Conservation (phyloP, 92 coral and sea anemone species). For the Micromussa lordhowensis region DNA sequence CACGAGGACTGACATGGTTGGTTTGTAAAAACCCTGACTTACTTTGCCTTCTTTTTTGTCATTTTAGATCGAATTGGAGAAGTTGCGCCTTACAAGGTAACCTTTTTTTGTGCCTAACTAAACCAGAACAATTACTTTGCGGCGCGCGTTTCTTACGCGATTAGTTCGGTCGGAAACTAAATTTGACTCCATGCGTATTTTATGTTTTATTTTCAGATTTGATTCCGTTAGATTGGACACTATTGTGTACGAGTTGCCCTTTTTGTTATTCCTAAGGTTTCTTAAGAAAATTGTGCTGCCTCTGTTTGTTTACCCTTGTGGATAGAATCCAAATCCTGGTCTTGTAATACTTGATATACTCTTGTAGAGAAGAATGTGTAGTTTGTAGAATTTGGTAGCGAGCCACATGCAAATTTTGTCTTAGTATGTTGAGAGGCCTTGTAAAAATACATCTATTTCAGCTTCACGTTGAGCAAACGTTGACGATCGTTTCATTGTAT, state of each 20-base stretch:
- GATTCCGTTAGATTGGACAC: too few species aligned
- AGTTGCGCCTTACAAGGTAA: constrained; percentile 87
- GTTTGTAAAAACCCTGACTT: neutral
- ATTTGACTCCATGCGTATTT: neutral
- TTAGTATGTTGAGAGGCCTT: neutral
- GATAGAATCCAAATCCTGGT: too few species aligned
- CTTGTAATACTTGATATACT: too few species aligned
- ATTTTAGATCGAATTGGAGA: constrained; percentile 81
- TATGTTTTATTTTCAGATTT: too few species aligned
- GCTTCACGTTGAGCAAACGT: neutral
- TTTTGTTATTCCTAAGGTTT: too few species aligned
- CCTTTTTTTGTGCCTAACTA: neutral
- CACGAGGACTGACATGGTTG: neutral
- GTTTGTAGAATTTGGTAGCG: too few species aligned
- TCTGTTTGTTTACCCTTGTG: too few species aligned
- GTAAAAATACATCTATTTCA: neutral
- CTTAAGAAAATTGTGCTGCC: too few species aligned
- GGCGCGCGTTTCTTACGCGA: neutral
- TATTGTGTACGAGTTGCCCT: too few species aligned
- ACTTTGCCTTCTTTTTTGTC: neutral
- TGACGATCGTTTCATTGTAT: neutral
- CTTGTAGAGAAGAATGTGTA: too few species aligned
- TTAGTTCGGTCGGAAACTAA: neutral
- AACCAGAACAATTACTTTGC: neutral
- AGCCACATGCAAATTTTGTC: too few species aligned